Evolutionary conservation across 1,140 invertebrate genomes (phyloP), one percentile per base, ranked within the genome.

Genomic region (Vollenhovia emeryi): DNA sequence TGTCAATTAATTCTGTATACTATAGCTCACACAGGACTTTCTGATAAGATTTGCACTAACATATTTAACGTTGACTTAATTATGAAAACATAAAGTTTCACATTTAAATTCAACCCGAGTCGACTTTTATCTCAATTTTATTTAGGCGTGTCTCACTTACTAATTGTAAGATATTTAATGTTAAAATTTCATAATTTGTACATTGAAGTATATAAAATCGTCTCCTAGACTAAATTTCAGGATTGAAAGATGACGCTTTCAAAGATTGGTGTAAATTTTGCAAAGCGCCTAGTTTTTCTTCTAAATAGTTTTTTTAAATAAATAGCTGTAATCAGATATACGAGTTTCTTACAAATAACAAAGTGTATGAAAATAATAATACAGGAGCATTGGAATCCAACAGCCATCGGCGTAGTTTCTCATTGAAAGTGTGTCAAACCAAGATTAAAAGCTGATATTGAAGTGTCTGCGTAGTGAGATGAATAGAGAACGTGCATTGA

Each of bases 401-500:
- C 13, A 13, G 11, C 11, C 15, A 33, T 71, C 2, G 27, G 6
- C 11, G n/a, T 48, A 71, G 15, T 33, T 74, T 36, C 50, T 55
- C 50, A 24, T 57, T 57, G 1, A 55, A 74, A 52, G 9, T 60
- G 15, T 75, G 13, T 13, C 21, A 27, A 27, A 21, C n/a, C 15
- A 73, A 30, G 21, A 43, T 75, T 59, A 75, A 75, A 43, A 59
- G 15, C 1, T 40, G 15, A 57, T 30, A 74, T 40, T 24, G 21
- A 40, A 74, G 7, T 52, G 48, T 36, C 13, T 24, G 18, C 18
- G 13, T 30, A 73, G 50, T 18, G 33, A 74, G 21, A 74, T 57
- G 21, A 40, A 74, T 40, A 57, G 71, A 57, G 21, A 74, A 74
- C 21, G 66, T 18, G 40, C n/a, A 36, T 62, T 76, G 57, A 62